Conservation (phyloP, 1,140 invertebrate genomes). For the Diprion similis region DNA sequence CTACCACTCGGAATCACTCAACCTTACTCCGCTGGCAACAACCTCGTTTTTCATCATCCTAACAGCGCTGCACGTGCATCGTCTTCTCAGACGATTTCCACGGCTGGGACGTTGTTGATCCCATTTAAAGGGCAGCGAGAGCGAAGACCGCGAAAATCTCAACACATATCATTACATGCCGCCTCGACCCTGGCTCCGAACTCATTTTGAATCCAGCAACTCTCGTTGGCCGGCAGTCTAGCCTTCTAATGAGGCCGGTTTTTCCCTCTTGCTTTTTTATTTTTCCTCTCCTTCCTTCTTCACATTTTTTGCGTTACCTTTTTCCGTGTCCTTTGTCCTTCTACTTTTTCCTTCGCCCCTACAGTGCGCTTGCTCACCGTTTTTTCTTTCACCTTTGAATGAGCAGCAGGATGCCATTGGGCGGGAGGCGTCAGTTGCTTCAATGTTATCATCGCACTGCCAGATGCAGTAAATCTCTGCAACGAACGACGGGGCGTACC, state of each 20-base stretch:
- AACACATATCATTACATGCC: background rate
- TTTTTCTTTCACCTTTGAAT: constrained; percentile 29
- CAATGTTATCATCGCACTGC: constrained; percentile 28
- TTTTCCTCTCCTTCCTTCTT: constrained; percentile 10
- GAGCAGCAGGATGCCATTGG: constrained; percentile 8
- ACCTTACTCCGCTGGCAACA: background rate
- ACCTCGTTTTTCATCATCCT: background rate
- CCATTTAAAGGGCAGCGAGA: background rate
- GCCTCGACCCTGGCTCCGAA: constrained; percentile 9
- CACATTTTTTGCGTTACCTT: background rate
- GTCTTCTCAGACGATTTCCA: background rate
- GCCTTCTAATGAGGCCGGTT: constrained; percentile 48
- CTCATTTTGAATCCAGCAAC: constrained; percentile 39
- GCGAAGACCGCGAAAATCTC: background rate
- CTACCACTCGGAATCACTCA: constrained; percentile 5
- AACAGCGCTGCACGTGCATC: background rate
- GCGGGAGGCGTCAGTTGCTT: constrained; percentile 10
- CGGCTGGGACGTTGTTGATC: background rate
- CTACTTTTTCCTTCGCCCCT: constrained; percentile 1
- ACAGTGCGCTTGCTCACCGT: constrained; percentile 17
- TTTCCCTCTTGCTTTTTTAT: constrained; percentile 29
- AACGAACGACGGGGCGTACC: too few relatives aligned
- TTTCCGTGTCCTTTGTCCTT: background rate
- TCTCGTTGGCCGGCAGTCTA: constrained; percentile 24
- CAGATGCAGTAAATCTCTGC: constrained; percentile 19